Conservation (phyloP, 2,797 vertebrate genomes). For the Notolepis coatsorum region DNA sequence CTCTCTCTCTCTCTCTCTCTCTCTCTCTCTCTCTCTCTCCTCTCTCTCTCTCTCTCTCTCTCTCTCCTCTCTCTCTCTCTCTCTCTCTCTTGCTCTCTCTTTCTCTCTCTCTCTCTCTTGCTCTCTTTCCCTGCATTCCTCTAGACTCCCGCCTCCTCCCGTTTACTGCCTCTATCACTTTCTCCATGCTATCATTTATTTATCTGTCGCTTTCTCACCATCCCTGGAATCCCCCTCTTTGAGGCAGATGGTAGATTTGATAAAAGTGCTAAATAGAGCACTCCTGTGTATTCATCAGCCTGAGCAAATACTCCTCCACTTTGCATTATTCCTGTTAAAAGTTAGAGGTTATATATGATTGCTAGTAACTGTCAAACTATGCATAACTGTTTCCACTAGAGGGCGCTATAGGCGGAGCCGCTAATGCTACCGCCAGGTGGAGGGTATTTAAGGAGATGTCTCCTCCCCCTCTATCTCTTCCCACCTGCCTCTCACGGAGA, state of each 20-base stretch:
- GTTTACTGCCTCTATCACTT: background rate
- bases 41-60: background rate
- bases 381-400: no score
- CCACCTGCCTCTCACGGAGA: no score
- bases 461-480: no score
- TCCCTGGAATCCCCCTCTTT: constrained; percentile 28
- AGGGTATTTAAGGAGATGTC: no score
- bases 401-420: no score
- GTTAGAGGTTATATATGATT: no score
- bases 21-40: background rate
- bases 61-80: background rate
- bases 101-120: background rate
- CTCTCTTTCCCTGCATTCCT: constrained; percentile 27
- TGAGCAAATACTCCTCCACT: no score
- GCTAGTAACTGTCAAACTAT: no score
- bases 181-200: constrained; percentile 11
- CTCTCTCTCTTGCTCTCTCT: no score
- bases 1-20: constrained; percentile 15
- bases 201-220: constrained; percentile 23
- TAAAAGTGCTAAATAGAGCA: background rate
- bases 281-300: constrained; percentile 18
- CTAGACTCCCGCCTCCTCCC: background rate
- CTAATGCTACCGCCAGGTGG: no score
- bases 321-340: no score
- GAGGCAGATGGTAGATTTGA: constrained; percentile 12